These are phyloP conservation scores for Ephestia elutella DNA, from an alignment of 1,140 invertebrate genomes.

Conservation along the genomic window DNA sequence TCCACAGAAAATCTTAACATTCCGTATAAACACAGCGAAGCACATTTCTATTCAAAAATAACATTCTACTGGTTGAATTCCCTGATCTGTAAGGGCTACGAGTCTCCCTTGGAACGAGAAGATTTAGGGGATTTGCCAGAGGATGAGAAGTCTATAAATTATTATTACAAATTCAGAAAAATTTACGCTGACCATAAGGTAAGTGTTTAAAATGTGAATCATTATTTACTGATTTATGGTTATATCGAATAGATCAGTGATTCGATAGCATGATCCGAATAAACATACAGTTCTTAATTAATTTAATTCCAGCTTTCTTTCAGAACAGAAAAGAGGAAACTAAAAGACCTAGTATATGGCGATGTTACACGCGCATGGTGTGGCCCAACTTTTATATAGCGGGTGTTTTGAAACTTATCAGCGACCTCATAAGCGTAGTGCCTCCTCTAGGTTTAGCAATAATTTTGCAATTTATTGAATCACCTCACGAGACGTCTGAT, in stretches of 20 bases:
- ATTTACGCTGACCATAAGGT: slow-evolving; percentile 73
- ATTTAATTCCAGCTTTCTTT: slow-evolving; percentile 19
- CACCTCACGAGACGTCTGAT: slow-evolving; percentile 25
- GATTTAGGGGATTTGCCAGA: slow-evolving; percentile 82
- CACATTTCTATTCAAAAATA: slow-evolving; percentile 81
- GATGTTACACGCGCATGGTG: slow-evolving; percentile 80
- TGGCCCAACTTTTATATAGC: slow-evolving; percentile 83
- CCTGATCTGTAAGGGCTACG: slow-evolving; percentile 80
- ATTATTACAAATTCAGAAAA: slow-evolving; percentile 74
- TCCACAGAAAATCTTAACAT: slow-evolving; percentile 30
- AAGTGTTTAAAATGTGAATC: slow-evolving; percentile 20
- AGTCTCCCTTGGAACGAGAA: slow-evolving; percentile 78
- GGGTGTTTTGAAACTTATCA: slow-evolving; percentile 83
- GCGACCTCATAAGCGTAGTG: slow-evolving; percentile 84
- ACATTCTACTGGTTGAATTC: slow-evolving; percentile 86
- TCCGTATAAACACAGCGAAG: slow-evolving; percentile 75
- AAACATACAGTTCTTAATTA: too few species aligned
- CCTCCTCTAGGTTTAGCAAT: slow-evolving; percentile 84
- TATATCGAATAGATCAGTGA: too few species aligned
- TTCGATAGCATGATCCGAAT: too few species aligned
- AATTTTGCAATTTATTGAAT: slow-evolving; percentile 80
- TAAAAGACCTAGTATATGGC: slow-evolving; percentile 69
- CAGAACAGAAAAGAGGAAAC: slow-evolving; percentile 34
- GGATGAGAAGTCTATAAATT: slow-evolving; percentile 74
- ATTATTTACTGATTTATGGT: too few species aligned